These are phyloP conservation scores for Drosophila azteca DNA, from an alignment of 1,140 invertebrate genomes.

Conservation along the genomic window DNA sequence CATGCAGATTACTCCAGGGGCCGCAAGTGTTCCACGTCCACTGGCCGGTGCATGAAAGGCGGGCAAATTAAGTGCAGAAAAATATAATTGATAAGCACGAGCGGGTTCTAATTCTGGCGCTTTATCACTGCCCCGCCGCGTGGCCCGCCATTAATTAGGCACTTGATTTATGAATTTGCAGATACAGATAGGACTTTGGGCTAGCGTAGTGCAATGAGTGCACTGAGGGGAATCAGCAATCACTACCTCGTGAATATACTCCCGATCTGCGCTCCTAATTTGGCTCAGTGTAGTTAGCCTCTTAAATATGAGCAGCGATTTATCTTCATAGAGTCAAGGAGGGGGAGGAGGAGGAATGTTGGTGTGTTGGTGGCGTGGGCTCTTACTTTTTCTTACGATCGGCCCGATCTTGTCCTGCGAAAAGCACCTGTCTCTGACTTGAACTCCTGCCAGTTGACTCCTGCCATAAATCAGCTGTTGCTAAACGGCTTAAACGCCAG, in stretches of 20 bases:
- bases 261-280: background rate
- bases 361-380: slow-evolving; percentile 47
- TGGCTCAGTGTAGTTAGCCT: background rate
- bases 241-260: too few relatives aligned
- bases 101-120: slow-evolving; percentile 71
- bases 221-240: too few relatives aligned
- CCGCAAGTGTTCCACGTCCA: slow-evolving; percentile 5
- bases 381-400: background rate
- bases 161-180: slow-evolving; percentile 72
- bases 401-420: slow-evolving; percentile 7
- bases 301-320: slow-evolving; percentile 38
- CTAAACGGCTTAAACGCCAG: slow-evolving; percentile 75
- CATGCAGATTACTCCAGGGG: slow-evolving; percentile 58
- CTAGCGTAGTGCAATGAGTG: background rate
- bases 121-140: slow-evolving; percentile 42
- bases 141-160: slow-evolving; percentile 72
- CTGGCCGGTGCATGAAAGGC: slow-evolving; percentile 57
- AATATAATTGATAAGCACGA: slow-evolving; percentile 78
- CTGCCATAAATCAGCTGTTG: slow-evolving; percentile 67
- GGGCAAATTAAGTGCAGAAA: slow-evolving; percentile 71
- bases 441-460: slow-evolving; percentile 16
- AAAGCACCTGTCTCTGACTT: slow-evolving; percentile 46
- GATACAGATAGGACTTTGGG: slow-evolving; percentile 46
- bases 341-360: background rate
- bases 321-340: background rate